Evolutionary conservation across 2,888 invertebrate species (phyloP), one percentile per base, ranked within the genome.

Genomic region (Eulithis prunata): DNA sequence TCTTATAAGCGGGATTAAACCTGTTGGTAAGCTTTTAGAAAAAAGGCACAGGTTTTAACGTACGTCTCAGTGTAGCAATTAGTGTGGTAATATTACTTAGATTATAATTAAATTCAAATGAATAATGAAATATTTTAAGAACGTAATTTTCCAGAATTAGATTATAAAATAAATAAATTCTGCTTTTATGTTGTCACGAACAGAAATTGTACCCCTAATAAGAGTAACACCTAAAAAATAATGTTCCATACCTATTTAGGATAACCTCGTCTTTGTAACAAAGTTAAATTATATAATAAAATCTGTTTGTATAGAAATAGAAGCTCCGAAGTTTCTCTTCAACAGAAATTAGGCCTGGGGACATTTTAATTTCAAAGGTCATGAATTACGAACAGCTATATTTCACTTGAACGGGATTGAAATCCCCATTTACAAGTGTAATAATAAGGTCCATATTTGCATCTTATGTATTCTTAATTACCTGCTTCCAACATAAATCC

Each of bases 361-460:
- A 78, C 68, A 75, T 76, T 79, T 75, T 74, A 67, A 77, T 78
- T 80, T 77, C 75, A 74, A 75, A 75, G 69, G 70, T 64, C 73
- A 75, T 80, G 79, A 78, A 80, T 81, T 79, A 77, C 73, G 74
- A 71, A 75, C 71, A 66, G 71, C 72, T 76, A 77, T 76, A 68
- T 78, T 77, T 73, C 75, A 72, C 69, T 73, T 70, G 71, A 74
- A 78, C 70, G 67, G 68, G 68, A 70, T 72, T 69, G 71, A 66
- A 70, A 63, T 55, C 62, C 64, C 66, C 57, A 70, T 73, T 76
- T 74, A 72, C 70, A 74, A 73, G 71, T 65, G 73, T 73, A 69
- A 69, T 71, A 68, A 64, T 62, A 59, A 62, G 55, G 45, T 56
- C 32, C 32, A 6, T 32, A 4, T 32, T 32, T 32, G 32, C 51